Conservation (phyloP, 1,140 invertebrate genomes). For the Pogonomyrmex californicus region DNA sequence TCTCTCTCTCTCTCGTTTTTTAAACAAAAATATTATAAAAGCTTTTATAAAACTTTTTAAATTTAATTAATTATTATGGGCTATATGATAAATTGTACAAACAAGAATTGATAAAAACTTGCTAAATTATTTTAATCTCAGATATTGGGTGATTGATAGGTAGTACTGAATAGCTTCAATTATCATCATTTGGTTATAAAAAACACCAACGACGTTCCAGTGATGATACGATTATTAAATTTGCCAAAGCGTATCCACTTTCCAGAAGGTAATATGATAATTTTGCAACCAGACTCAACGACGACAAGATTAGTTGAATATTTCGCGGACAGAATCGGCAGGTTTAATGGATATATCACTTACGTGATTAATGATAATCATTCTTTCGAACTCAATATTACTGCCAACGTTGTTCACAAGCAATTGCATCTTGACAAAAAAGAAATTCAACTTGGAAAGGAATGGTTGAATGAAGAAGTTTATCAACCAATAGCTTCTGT, state of each 20-base stretch:
- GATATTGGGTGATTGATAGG: slow-evolving; percentile 46
- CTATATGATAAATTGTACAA: not conserved
- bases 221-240: slow-evolving; percentile 69
- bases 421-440: slow-evolving; percentile 65
- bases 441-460: slow-evolving; percentile 59
- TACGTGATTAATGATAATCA: slow-evolving; percentile 80
- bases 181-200: slow-evolving; percentile 64
- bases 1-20: not conserved
- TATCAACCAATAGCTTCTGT: slow-evolving; percentile 54
- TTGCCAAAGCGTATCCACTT: slow-evolving; percentile 59
- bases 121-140: slow-evolving; percentile 10
- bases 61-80: not conserved
- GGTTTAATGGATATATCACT: slow-evolving; percentile 73
- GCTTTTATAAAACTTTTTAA: not conserved
- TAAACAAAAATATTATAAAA: not conserved
- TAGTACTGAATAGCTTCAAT: slow-evolving; percentile 67
- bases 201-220: slow-evolving; percentile 75
- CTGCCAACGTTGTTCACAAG: slow-evolving; percentile 75
- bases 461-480: slow-evolving; percentile 59
- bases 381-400: slow-evolving; percentile 74
- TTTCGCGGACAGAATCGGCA: slow-evolving; percentile 59
- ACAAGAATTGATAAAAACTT: slow-evolving; percentile 2
- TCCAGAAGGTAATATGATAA: slow-evolving; percentile 57
- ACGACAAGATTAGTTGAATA: slow-evolving; percentile 65
- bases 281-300: slow-evolving; percentile 42